These are phyloP conservation scores for Zele albiditarsus DNA, from an alignment of 2,888 invertebrate species.

Conservation along the genomic window DNA sequence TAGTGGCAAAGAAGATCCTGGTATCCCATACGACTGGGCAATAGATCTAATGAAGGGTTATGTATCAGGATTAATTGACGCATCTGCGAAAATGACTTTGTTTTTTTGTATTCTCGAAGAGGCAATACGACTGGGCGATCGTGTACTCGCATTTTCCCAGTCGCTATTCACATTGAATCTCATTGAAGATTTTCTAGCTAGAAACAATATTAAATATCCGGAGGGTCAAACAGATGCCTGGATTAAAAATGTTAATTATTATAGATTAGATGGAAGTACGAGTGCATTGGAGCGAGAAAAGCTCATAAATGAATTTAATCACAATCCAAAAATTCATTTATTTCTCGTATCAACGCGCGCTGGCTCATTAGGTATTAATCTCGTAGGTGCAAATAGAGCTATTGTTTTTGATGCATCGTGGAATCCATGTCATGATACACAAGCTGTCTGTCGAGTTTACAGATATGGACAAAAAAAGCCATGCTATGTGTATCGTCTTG, in stretches of 20 bases:
- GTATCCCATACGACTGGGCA: slow-evolving; percentile 93
- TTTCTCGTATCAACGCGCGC: slow-evolving; percentile 98
- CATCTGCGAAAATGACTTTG: slow-evolving; percentile 95
- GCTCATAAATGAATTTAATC: slow-evolving; percentile 96
- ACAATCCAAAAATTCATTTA: slow-evolving; percentile 87
- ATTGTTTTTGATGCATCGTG: slow-evolving; percentile 98
- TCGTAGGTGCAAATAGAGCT: slow-evolving; percentile 97
- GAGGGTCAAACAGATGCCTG: slow-evolving; percentile 82
- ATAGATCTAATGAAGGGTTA: slow-evolving; percentile 89
- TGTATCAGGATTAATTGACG: slow-evolving; percentile 89
- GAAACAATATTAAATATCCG: slow-evolving; percentile 76
- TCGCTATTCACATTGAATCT: slow-evolving; percentile 95
- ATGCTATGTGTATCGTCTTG: slow-evolving; percentile 96
- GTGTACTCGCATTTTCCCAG: slow-evolving; percentile 95
- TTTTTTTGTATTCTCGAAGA: slow-evolving; percentile 94
- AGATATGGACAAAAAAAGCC: slow-evolving; percentile 95
- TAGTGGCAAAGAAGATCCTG: slow-evolving; percentile 81
- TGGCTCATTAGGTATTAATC: slow-evolving; percentile 96
- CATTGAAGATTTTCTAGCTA: slow-evolving; percentile 93
- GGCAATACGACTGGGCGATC: slow-evolving; percentile 89
- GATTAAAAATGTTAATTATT: slow-evolving; percentile 91
- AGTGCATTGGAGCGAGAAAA: slow-evolving; percentile 95
- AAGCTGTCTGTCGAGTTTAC: slow-evolving; percentile 94
- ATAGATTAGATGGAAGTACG: slow-evolving; percentile 96
- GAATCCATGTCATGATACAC: slow-evolving; percentile 99